Evolutionary conservation across 2,888 invertebrate genomes (phyloP), one percentile per base, ranked within the genome.

Genomic region (Acheta domesticus): DNA sequence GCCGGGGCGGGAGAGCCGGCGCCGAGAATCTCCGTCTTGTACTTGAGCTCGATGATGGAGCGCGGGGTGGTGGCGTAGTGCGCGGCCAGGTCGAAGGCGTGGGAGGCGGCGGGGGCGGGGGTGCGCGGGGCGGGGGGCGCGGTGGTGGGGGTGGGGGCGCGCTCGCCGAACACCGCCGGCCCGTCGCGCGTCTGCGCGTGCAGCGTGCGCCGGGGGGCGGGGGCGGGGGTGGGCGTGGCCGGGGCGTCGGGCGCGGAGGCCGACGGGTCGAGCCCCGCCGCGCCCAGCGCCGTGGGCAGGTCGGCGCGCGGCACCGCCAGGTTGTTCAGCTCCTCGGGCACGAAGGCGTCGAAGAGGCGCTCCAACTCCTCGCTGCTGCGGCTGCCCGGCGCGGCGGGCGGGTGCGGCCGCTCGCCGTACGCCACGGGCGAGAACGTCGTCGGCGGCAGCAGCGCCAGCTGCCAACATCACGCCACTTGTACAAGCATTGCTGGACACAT

Each of bases 281-380:
- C 36, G 36, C 36, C 36, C 36, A 36, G 49, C 19, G 20, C 19
- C 8, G 62, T 20, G 14, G 77, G 12, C 16, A 74, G 19, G 16
- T 48, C 48, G 16, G 62, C 62, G 21, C n/a, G 62, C 14, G 62
- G 62, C 48, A 81, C 80, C 49, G 83, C 83, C 49, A 84, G 81
- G 80, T 83, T 88, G 86, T 80, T 85, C 81, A 80, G 83, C 82
- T 80, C 88, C 86, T 75, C 87, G 83, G 83, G 83, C 21, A 81
- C 80, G 79, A 83, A 83, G 1, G 86, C 86, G 79, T 86, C 86
- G 77, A 85, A 83, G 8, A 84, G 82, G 21, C 74, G 77, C 5
- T 75, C 77, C 48, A 50, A 12, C 16, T n/a, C n/a, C 62, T 62
- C 62, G 14, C 16, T 62, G 62, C 62, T 14, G n/a, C 62, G 62